Evolutionary conservation across 2,888 invertebrate species (phyloP).

Genomic region (Mayetiola destructor): DNA sequence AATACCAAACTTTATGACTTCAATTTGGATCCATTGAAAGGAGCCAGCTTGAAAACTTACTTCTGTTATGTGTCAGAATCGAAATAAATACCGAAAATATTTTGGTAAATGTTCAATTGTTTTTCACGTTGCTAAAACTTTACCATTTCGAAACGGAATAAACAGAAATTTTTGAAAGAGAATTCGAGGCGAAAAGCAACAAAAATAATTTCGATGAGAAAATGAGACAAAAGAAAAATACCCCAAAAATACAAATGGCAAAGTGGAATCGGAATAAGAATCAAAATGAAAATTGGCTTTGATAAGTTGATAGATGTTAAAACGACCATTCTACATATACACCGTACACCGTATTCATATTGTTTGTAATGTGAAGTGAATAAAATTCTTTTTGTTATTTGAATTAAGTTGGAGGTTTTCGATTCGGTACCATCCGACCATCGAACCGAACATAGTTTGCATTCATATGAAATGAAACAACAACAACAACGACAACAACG

Average conservation of each 20-base stretch:
- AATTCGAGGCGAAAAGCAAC: background rate
- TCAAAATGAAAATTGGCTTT: background rate
- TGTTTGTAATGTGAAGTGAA: background rate
- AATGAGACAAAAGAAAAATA: background rate
- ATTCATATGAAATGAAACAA: no score
- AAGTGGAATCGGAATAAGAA: background rate
- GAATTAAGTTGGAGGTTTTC: background rate
- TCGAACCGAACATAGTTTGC: constrained; percentile 4
- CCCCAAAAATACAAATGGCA: no score
- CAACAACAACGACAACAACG: no score
- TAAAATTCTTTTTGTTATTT: background rate
- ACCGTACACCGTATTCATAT: no score
- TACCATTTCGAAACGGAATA: no score
- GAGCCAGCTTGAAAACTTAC: no score
- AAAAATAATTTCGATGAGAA: background rate
- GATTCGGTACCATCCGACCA: background rate
- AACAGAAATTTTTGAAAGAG: no score
- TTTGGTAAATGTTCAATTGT: no score
- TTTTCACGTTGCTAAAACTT: no score
- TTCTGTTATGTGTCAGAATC: no score
- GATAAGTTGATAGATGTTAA: background rate
- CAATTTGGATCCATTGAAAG: no score
- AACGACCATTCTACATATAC: background rate
- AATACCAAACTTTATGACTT: no score
- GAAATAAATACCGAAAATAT: background rate